phyloP scores from a whole-genome alignment of 2,797 vertebrate genomes.

The Dicrostonyx torquatus region DNA sequence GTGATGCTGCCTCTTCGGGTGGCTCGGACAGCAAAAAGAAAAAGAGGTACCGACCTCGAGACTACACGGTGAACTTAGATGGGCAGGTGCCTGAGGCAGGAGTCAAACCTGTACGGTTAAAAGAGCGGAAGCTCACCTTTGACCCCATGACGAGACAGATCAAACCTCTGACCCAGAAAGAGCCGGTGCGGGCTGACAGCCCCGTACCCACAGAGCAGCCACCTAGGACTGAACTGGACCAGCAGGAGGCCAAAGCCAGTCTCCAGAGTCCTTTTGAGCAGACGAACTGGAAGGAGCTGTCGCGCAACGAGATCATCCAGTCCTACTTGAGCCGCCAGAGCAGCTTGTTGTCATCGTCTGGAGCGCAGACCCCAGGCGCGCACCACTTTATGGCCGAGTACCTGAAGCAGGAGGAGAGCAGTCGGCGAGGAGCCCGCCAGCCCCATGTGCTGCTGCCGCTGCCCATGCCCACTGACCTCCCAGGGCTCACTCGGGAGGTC shows the following conservation, averaged over 20 bases:
- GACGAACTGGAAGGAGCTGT: constrained; percentile 96
- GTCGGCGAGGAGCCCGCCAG: constrained; percentile 88
- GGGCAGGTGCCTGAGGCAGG: constrained; percentile 86
- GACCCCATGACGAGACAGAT: constrained; percentile 94
- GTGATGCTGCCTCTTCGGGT: constrained; percentile 85
- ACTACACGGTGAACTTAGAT: constrained; percentile 87
- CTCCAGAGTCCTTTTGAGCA: constrained; percentile 94
- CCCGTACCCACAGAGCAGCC: constrained; percentile 86
- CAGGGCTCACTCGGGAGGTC: constrained; percentile 92
- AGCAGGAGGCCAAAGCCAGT: constrained; percentile 87
- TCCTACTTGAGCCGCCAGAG: constrained; percentile 96
- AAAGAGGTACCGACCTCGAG: constrained; percentile 90
- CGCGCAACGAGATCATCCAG: constrained; percentile 95
- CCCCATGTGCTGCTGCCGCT: constrained; percentile 89
- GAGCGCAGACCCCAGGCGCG: constrained; percentile 90
- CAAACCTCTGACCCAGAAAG: constrained; percentile 91
- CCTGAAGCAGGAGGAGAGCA: constrained; percentile 92
- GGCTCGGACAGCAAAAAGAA: constrained; percentile 91
- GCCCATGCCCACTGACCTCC: constrained; percentile 87
- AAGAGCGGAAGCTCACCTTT: constrained; percentile 94
- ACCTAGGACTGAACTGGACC: constrained; percentile 88
- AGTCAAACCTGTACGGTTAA: constrained; percentile 92
- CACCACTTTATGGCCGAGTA: constrained; percentile 93
- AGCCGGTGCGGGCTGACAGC: constrained; percentile 90
- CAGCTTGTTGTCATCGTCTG: constrained; percentile 93